Conservation (phyloP, 2,888 invertebrate species). For the Drosophila infuscata region DNA sequence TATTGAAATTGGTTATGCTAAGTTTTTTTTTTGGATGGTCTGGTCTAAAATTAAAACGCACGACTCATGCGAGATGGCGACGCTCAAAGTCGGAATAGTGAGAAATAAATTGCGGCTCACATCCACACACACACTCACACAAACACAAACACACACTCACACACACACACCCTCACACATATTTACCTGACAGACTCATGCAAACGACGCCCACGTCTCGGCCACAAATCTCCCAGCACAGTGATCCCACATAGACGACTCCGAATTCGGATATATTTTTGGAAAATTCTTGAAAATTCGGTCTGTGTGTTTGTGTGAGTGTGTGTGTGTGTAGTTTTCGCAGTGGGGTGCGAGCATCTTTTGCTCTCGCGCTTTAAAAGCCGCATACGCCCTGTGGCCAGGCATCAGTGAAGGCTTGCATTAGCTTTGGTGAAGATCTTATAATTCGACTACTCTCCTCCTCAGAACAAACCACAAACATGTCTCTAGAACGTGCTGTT, state of each 20-base stretch:
- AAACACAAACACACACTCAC: neutral
- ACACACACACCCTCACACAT: neutral
- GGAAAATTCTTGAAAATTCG: slow-evolving; percentile 78
- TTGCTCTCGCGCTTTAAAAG: slow-evolving; percentile 82
- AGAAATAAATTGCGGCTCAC: slow-evolving; percentile 37
- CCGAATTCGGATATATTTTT: slow-evolving; percentile 83
- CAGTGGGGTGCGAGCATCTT: slow-evolving; percentile 14
- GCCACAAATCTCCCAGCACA: slow-evolving; percentile 48
- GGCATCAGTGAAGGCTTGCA: slow-evolving; percentile 83
- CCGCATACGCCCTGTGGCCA: slow-evolving; percentile 72
- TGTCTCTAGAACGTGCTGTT: slow-evolving; percentile 97
- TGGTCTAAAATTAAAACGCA: slow-evolving; percentile 71
- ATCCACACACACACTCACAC: neutral
- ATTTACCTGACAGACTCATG: slow-evolving; percentile 27
- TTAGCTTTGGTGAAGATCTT: slow-evolving; percentile 80
- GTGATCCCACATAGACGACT: slow-evolving; percentile 61
- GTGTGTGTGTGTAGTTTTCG: slow-evolving; percentile 7
- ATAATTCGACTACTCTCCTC: slow-evolving; percentile 51
- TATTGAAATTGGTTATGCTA: slow-evolving; percentile 58
- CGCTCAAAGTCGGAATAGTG: slow-evolving; percentile 51
- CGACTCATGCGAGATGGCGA: slow-evolving; percentile 67
- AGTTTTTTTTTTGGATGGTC: slow-evolving; percentile 46
- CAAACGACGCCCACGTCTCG: slow-evolving; percentile 68
- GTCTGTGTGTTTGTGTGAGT: neutral
- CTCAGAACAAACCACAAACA: slow-evolving; percentile 84